Evolutionary conservation across 2,888 invertebrate genomes (phyloP), one percentile per base, ranked within the genome.

Genomic region (Hirtodrosophila trivittata): DNA sequence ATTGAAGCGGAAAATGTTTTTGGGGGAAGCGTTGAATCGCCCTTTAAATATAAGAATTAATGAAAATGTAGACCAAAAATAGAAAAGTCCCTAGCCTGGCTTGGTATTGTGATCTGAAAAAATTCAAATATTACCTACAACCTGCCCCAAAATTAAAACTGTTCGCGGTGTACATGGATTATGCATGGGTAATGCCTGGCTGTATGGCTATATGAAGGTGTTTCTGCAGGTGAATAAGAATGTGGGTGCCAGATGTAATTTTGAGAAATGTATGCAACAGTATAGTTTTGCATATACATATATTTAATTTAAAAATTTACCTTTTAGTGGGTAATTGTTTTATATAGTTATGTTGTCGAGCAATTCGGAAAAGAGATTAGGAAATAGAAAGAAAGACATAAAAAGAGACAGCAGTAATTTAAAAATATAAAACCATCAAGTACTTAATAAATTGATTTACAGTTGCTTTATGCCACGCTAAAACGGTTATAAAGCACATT

Each of bases 121-220:
- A 78, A 21, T 83, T 76, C 67, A 72, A 85, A 85, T 78, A 60
- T 83, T 81, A 84, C 77, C 81, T 80, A 75, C 65, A 65, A 63
- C 54, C 47, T 47, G 46, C 41, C 51, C 58, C 56, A 63, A 77
- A 81, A 58, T 67, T 70, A 75, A 72, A 80, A 62, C 47, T 56
- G 80, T 66, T 71, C 58, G 74, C 66, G 60, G 57, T 59, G 5
- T 21, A 21, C 5, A 21, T 3, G 5, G 18, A 54, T 38, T 47
- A 71, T 56, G 66, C 66, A 65, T 83, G 66, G 69, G 49, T 67
- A 66, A 77, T 66, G 77, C 52, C 57, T 39, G 38, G 51, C 42
- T 49, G 57, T 52, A 37, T 33, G 30, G 18, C 18, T 21, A 5
- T 46, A 47, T 41, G 37, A 21, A 9, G 32, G 30, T 28, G 4